Evolutionary conservation across 2,113 vertebrate species (phyloP), one percentile per base, ranked within the genome.

Genomic region (Lasiurus borealis): DNA sequence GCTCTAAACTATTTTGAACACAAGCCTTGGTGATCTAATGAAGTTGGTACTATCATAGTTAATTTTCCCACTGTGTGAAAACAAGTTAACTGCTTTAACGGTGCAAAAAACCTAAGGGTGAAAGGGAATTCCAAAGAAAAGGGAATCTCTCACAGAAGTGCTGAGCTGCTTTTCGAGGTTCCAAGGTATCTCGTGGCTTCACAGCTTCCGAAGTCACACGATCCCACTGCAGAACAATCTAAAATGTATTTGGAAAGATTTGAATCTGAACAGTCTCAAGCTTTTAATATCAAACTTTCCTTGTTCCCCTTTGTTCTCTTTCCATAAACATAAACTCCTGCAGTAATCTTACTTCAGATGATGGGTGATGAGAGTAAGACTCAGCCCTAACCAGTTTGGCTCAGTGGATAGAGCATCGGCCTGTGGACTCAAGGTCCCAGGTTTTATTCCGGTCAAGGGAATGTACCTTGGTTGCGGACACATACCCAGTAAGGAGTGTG

Each of bases 161-260:
- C 72, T 98, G 98, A 25, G 99, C 97, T 78, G 99, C 98, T 69
- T 97, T 98, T 95, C 98, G 98, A 91, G 99, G 98, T 73, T 97
- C 98, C 7, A 96, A 54, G 8, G 97, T 92, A 94, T 98, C 98
- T 94, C 97, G 98, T 84, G 97, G 98, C 92, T 98, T 98, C 40
- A 97, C 95, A 85, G 98, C 96, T 96, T 99, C 98, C 57, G 97
- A 94, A 52, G 98, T 97, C 90, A 97, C 97, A 12, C 98, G 98
- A 78, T 99, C 99, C 99, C 99, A 99, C 78, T 99, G 99, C 92
- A 99, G 98, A 93, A 99, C 98, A 23, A 99, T 99, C 99, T 99
- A 95, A 73, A 97, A 97, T 23, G 44, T 62, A 98, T 66, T 69
- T 27, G 72, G 69, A 96, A 46, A 83, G 76, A 91, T 71, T 0